phyloP scores from a whole-genome alignment of 2,797 vertebrate genomes.

The Phrynocephalus guinanensis region DNA sequence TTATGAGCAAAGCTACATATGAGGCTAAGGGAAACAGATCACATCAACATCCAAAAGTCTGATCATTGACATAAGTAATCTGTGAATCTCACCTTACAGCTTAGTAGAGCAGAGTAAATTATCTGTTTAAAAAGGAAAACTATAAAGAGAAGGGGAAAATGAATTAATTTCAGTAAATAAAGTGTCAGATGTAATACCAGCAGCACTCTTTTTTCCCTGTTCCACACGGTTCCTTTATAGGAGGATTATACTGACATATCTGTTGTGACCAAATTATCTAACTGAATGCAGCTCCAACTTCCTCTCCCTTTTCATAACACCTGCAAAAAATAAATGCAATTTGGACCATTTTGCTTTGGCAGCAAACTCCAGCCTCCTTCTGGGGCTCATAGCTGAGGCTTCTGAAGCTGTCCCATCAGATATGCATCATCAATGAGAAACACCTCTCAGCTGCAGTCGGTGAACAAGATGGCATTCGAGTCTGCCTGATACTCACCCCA shows the following conservation, averaged over 20 bases:
- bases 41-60: constrained; percentile 70
- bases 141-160: constrained; percentile 53
- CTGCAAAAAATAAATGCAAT: constrained; percentile 75
- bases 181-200: constrained; percentile 8
- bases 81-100: constrained; percentile 46
- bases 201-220: constrained; percentile 63
- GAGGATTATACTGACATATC: constrained; percentile 77
- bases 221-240: constrained; percentile 72
- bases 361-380: constrained; percentile 63
- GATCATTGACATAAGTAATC: constrained; percentile 60
- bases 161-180: constrained; percentile 47
- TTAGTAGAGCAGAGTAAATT: constrained; percentile 63
- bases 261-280: constrained; percentile 79
- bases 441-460: constrained; percentile 47
- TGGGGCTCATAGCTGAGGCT: constrained; percentile 38
- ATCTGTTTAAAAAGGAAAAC: constrained; percentile 56
- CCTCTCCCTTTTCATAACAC: constrained; percentile 69
- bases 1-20: constrained; percentile 59
- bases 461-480: constrained; percentile 52
- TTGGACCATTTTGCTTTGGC: constrained; percentile 75
- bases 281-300: constrained; percentile 74
- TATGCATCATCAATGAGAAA: constrained; percentile 48
- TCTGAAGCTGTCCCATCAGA: constrained; percentile 31
- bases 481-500: constrained; percentile 43
- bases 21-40: constrained; percentile 55